These are phyloP conservation scores for Timandra comae DNA, from an alignment of 2,888 invertebrate species.

Conservation along the genomic window DNA sequence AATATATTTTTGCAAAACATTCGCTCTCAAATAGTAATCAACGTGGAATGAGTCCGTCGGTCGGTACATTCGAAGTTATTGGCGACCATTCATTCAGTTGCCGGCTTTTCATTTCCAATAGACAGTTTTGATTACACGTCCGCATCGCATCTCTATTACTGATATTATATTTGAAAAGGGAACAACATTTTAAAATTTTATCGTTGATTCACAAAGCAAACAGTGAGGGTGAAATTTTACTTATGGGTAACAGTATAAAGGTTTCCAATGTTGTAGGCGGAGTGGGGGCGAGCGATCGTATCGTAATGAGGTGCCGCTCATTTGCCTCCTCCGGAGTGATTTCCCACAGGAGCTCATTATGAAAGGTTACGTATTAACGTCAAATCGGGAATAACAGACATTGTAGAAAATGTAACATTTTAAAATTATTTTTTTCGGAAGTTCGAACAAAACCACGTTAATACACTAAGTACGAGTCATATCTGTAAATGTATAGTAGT, in stretches of 20 bases:
- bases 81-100: constrained; percentile 3
- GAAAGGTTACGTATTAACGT: neutral
- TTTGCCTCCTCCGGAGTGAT: neutral
- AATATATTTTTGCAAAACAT: neutral
- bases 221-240: neutral
- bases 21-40: neutral
- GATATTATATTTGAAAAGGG: no score
- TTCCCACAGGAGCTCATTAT: neutral
- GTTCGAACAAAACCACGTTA: neutral
- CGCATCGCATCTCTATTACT: neutral
- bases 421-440: neutral
- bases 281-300: neutral
- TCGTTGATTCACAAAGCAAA: neutral
- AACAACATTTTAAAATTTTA: no score
- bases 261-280: neutral
- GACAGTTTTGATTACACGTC: constrained; percentile 4
- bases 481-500: neutral
- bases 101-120: constrained; percentile 10
- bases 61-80: neutral
- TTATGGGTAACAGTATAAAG: neutral
- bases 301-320: neutral
- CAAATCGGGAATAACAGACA: no score
- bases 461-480: neutral
- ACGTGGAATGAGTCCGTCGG: neutral
- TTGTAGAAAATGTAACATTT: no score